A percentile compares a stretch with the other conserved stretches of the same genome.
Conservation (phyloP, 2,888 invertebrate genomes). For the Clunio marinus region DNA sequence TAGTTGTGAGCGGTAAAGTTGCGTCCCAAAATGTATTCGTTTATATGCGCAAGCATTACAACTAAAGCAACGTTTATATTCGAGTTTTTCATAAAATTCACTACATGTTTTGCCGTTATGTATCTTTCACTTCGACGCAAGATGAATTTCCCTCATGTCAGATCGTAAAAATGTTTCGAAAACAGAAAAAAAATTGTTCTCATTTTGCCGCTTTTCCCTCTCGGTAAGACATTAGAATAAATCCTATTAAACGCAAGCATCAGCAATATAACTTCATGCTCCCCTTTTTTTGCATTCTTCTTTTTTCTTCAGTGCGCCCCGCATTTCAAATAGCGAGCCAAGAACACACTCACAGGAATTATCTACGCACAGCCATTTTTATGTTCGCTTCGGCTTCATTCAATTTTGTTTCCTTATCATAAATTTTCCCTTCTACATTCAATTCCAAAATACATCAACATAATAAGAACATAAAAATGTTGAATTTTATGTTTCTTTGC, state of each 20-base stretch:
- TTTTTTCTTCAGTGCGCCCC: background rate
- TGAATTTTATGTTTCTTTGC: conserved; percentile 20
- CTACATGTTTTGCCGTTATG: background rate
- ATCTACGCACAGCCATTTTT: conserved; percentile 34
- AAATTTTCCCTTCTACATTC: conserved; percentile 32
- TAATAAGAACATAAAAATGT: conserved; percentile 36
- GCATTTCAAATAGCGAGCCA: background rate
- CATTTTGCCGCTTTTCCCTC: background rate
- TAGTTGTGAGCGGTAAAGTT: background rate
- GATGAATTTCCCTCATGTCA: conserved; percentile 28
- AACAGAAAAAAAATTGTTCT: conserved; percentile 9
- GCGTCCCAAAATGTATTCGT: background rate
- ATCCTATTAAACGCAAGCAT: conserved; percentile 35
- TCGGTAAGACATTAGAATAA: conserved; percentile 30
- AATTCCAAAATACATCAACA: conserved; percentile 36
- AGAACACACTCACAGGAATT: background rate
- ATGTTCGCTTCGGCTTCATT: conserved; percentile 23
- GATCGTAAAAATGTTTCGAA: conserved; percentile 32
- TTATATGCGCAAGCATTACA: background rate
- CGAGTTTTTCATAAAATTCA: conserved; percentile 18
- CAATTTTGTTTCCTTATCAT: conserved; percentile 33
- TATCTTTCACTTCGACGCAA: background rate
- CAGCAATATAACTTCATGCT: conserved; percentile 23
- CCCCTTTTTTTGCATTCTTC: conserved; percentile 26
- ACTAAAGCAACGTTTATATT: background rate